Base-by-base conservation (phyloP, 2,797 vertebrate species). In the Artibeus lituratus region DNA sequence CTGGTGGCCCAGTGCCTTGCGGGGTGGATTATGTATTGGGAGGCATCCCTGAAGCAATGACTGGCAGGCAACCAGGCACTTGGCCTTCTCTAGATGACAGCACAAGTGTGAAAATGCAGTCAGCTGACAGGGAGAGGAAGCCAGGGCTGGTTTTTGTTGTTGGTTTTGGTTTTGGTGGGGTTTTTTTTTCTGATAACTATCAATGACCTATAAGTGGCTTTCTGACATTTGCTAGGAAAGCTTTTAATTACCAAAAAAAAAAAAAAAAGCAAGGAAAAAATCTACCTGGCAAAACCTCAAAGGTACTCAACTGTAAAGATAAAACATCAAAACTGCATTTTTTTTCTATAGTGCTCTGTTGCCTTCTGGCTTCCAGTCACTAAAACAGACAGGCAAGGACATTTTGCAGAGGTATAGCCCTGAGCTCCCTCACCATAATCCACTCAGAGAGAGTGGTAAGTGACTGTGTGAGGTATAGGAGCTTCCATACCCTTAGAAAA, bases 231-330 rank as follows among this genome's bases (percentile, higher is more conserved):
- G 91, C 93, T 87, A 88, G 91, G 62, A 97, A 95, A 96, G 94
- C 95, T 97, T 95, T 97, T 96, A 78, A 95, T 98, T 97, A 83
- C 91, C 95, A 96, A 96, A 74, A 49, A 70, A 70, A 57, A 76
- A 83, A 65, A 70, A 59, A 57, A 89, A 95, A 93, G 92, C 87
- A 90, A 92, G 94, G 97, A 90, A 96, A 93, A 97, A 97, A 97
- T 69, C 89, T 96, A 86, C 96, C 96, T 98, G 96, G 97, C 94
- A 97, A 98, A 98, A 98, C 90, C 69, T 91, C 72, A 93, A 96
- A 96, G 92, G 67, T 96, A 96, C 96, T 85, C 29, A 42, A 84
- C 47, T 97, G 86, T 89, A 87, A 92, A 95, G 65, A 78, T 37
- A 82, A 96, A 95, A 95, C 70, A 97, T 77, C 51, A 49, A 47